Base-by-base conservation (phyloP, 2,888 invertebrate genomes). In the Priocnemis perturbator region DNA sequence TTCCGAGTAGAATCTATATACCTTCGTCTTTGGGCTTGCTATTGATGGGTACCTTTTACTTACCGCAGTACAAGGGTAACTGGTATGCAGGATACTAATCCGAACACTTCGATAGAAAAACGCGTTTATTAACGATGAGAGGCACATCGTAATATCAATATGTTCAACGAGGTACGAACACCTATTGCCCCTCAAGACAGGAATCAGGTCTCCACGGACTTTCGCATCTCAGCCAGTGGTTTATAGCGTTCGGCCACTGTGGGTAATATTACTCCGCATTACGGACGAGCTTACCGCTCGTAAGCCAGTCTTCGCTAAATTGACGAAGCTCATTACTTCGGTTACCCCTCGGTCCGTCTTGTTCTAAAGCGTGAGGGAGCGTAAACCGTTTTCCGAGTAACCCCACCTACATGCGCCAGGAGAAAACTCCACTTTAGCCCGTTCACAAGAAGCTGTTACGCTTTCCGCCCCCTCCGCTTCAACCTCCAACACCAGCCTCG, bases 261-360 rank as follows among this genome's bases (percentile, higher is more conserved):
- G 21, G 23, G 26, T 58, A 20, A 70, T 70, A 70, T 67, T 70
- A 67, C 62, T 62, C 62, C 58, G 53, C 67, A 70, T 67, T 67
- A 70, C 67, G 67, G 58, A 47, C 56, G 50, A 62, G 70, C 67
- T 67, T 48, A 63, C 63, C 26, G 50, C 56, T 57, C 58, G 44
- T 67, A 63, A 70, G 63, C 62, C 66, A 66, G 58, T 55, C 63
- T 63, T 57, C 20, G 67, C 53, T 67, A 68, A 71, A 71, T 68
- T 60, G 67, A 59, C 63, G 58, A 45, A 64, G 68, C 71, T 68
- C 64, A 68, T 69, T 67, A 71, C 50, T 60, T 45, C 60, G 45
- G 63, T 52, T 60, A 59, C 30, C 60, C 64, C 45, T 60, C 48
- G 45, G 21, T 14, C 37, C 45, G 47, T 30, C 67, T 62, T 67